Evolutionary conservation across 2,113 vertebrate species (phyloP), one percentile per base, ranked within the genome.

Genomic region (Platysteira castanea): DNA sequence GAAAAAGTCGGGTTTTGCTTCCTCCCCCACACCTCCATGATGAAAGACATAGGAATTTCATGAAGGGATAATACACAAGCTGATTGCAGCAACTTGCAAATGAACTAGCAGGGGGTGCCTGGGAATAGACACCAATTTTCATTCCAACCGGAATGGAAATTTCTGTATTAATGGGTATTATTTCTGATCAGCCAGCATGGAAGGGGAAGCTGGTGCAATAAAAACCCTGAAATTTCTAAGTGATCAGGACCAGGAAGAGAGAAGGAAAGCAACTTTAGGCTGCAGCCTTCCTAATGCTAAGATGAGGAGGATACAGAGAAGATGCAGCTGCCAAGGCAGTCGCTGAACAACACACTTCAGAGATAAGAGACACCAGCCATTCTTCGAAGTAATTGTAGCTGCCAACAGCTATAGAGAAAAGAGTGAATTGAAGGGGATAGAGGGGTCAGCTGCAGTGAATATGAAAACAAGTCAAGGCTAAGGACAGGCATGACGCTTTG

Each of bases 351-450:
- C 93, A 78, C 91, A 84, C 87, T 97, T 93, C 89, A 84, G 93
- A 95, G 96, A 95, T 96, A 97, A 95, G 94, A 95, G 73, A 88
- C 86, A 95, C 64, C 64, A 97, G 86, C 56, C 80, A 92, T 94
- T 95, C 94, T 95, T 93, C 1, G 56, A 95, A 94, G 91, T 64
- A 91, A 87, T 56, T 21, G 15, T 81, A 89, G 93, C 83, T 95
- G 93, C 96, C 96, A 95, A 95, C 73, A 92, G 86, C 94, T 95
- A 78, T 73, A 93, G 79, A 93, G 76, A 92, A 92, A 90, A 84
- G 82, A 95, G 52, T 75, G 95, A 94, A 96, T 70, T 81, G 83
- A 92, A 88, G 64, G 83, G 88, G 79, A 94, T 53, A 86, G 68
- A 94, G 20, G 73, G 93, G 95, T 96, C 93, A 96, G n/a, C 75